phyloP scores from a whole-genome alignment of 2,888 invertebrate species.

The Agrochola macilenta region DNA sequence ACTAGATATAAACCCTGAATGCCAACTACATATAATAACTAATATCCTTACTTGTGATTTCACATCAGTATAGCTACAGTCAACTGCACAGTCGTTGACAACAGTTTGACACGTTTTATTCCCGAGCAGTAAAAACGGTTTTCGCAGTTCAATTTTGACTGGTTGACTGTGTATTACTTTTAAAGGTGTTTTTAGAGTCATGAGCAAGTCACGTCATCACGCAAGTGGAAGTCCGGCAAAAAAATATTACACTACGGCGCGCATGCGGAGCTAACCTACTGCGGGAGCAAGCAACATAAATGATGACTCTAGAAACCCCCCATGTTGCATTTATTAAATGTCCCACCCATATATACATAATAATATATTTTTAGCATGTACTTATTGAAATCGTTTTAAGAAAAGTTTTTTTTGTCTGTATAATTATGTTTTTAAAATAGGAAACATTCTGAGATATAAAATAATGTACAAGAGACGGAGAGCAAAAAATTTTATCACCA shows the following conservation, averaged over 20 bases:
- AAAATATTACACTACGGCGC: neutral
- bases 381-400: conserved; percentile 26
- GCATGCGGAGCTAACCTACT: neutral
- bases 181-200: conserved; percentile 2
- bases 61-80: neutral
- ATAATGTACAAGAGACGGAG: neutral
- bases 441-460: conserved; percentile 12
- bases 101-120: conserved; percentile 4
- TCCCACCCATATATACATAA: conserved; percentile 28
- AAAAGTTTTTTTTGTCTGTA: neutral
- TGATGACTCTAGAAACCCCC: neutral
- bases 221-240: neutral
- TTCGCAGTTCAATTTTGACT: neutral
- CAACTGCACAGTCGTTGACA: neutral
- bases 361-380: conserved; percentile 23
- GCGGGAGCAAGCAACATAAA: too few relatives aligned
- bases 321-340: conserved; percentile 26
- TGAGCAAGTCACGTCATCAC: neutral
- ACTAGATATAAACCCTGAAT: neutral
- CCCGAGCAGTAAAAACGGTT: neutral
- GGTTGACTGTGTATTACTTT: neutral
- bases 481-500: neutral
- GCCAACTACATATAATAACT: conserved; percentile 1
- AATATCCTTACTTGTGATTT: conserved; percentile 7
- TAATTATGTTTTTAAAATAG: conserved; percentile 2